Evolutionary conservation across 37 sponge, comb jelly and placozoan genomes (phyloP).

Genomic region (Ianthella basta): DNA sequence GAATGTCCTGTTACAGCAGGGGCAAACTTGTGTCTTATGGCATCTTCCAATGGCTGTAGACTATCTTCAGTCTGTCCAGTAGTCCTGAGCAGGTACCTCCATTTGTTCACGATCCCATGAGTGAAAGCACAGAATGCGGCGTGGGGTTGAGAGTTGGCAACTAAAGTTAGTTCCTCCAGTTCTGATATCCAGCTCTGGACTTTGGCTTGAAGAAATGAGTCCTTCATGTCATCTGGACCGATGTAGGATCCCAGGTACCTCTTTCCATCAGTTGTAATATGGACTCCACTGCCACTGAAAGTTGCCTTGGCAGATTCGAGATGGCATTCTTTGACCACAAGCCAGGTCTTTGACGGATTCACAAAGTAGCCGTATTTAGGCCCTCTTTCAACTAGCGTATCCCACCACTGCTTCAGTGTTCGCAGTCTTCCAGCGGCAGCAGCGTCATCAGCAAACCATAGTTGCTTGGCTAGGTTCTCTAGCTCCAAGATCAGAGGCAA

Average conservation of each 20-base stretch:
- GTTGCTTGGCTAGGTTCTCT: slow-evolving; percentile 3
- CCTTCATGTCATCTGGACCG: background rate
- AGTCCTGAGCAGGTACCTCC: background rate
- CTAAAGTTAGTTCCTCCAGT: too few relatives aligned
- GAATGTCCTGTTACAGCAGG: background rate
- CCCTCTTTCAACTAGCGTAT: too few relatives aligned
- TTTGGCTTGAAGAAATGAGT: too few relatives aligned
- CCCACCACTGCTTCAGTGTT: too few relatives aligned
- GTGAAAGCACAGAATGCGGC: slow-evolving; percentile 1
- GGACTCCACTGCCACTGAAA: background rate
- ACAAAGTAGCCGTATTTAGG: too few relatives aligned
- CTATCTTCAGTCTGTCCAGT: background rate
- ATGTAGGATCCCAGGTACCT: slow-evolving; percentile 10
- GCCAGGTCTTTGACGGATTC: slow-evolving; percentile 24
- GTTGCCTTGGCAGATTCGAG: background rate
- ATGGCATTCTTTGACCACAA: background rate
- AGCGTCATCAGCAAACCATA: slow-evolving; percentile 36
- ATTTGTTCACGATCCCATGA: background rate
- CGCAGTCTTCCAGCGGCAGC: background rate
- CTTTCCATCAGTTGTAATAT: slow-evolving; percentile 7
- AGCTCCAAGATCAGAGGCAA: slow-evolving; percentile 42
- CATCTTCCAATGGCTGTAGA: background rate
- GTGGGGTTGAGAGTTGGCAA: slow-evolving; percentile 2
- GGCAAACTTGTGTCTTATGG: background rate
- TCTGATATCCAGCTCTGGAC: too few relatives aligned